Evolutionary conservation across 1,140 invertebrate genomes (phyloP).

Genomic region (Drosophila mauritiana): DNA sequence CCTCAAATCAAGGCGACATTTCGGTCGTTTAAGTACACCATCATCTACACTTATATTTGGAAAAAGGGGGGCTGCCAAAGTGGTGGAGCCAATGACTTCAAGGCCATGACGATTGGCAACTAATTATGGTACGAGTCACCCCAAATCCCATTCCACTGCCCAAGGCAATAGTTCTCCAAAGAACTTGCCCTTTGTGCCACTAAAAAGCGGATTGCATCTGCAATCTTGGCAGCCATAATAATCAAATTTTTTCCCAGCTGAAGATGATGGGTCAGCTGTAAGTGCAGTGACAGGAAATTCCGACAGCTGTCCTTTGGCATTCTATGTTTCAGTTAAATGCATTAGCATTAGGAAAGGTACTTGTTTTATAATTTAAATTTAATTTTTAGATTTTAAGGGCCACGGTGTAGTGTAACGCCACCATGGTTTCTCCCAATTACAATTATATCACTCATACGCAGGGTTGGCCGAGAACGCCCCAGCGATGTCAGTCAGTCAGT

Average conservation of each 20-base stretch:
- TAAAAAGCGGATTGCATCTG: conserved; percentile 1
- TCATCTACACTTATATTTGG: no score
- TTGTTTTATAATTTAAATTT: no score
- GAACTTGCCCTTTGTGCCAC: conserved; percentile 10
- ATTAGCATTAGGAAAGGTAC: no score
- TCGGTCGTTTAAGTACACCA: conserved; percentile 4
- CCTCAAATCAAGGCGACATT: conserved; percentile 13
- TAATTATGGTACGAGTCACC: conserved; percentile 15
- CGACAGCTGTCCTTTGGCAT: not conserved
- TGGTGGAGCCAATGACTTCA: not conserved
- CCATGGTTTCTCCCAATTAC: conserved; percentile 34
- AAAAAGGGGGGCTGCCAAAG: not conserved
- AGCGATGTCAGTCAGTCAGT: conserved; percentile 11
- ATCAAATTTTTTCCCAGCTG: conserved; percentile 9
- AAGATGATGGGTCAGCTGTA: not conserved
- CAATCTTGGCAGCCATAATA: conserved; percentile 40
- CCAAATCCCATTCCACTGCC: conserved; percentile 3
- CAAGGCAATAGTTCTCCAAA: conserved; percentile 1
- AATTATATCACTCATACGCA: conserved; percentile 61
- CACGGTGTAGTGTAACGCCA: not conserved
- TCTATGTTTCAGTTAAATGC: no score
- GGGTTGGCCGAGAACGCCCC: conserved; percentile 1
- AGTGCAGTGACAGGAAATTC: not conserved
- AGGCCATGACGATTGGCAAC: conserved; percentile 22
- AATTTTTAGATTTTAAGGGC: not conserved